A percentile compares a stretch with the other conserved stretches of the same genome.
These are phyloP conservation scores for Eugnorisma glareosa DNA, from an alignment of 2,888 invertebrate species.

Conservation along the genomic window DNA sequence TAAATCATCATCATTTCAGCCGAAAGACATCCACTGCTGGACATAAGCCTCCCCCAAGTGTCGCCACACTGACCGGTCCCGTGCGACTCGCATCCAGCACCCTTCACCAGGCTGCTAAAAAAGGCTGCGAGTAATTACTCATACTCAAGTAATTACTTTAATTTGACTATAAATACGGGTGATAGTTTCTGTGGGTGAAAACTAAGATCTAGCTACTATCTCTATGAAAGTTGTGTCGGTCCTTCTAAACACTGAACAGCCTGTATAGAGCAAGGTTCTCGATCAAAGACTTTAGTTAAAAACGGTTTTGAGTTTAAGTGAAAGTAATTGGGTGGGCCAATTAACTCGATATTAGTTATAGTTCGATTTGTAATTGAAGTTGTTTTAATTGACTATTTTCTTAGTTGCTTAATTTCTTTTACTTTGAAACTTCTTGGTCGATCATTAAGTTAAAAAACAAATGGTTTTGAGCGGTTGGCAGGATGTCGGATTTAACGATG, in stretches of 20 bases:
- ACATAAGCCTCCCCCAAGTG: too few relatives aligned
- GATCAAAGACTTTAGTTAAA: conserved; percentile 35
- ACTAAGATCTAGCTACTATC: background rate
- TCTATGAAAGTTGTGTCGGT: background rate
- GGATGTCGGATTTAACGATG: background rate
- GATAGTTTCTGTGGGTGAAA: background rate
- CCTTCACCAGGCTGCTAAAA: too few relatives aligned
- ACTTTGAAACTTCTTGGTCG: background rate
- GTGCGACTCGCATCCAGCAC: too few relatives aligned
- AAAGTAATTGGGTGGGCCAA: conserved; percentile 3
- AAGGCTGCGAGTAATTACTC: too few relatives aligned
- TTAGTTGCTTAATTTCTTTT: background rate
- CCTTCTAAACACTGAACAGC: background rate
- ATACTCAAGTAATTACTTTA: too few relatives aligned
- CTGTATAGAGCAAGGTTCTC: background rate
- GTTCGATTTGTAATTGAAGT: conserved; percentile 15
- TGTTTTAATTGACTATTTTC: background rate
- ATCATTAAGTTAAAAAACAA: background rate
- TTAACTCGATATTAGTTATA: background rate
- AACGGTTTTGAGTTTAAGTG: conserved; percentile 30
- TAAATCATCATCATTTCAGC: too few relatives aligned
- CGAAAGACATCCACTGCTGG: too few relatives aligned
- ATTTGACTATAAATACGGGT: too few relatives aligned
- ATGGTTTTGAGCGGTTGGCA: background rate
- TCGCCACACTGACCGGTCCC: too few relatives aligned